Base-by-base conservation (phyloP, 2,888 invertebrate genomes). In the Eurytoma californica region DNA sequence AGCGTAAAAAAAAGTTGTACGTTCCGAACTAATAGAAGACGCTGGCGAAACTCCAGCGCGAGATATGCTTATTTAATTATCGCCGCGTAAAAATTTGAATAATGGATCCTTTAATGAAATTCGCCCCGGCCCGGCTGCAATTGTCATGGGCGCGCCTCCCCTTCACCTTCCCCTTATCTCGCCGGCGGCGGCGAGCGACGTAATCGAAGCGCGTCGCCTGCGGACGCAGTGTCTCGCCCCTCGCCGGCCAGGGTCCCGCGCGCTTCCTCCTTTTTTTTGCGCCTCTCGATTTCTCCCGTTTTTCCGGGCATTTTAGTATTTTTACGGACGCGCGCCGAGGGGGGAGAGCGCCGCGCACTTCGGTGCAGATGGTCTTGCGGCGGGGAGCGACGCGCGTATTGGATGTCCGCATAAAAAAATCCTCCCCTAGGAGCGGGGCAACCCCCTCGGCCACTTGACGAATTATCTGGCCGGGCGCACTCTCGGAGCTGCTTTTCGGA, bases 381-480 rank as follows among this genome's bases (percentile, higher is more conserved):
- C 67, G 68, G 78, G 72, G 57, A 72, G 73, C 77, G 70, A 30
- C 18, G 57, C 14, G 73, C 67, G 79, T 82, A 82, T 84, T 83
- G 83, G 83, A 83, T 79, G 85, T 84, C 83, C 83, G 81, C 80
- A 73, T 83, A 84, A 86, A 87, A 87, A 88, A 87, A 86, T 86
- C 84, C 84, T 86, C 87, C 87, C 88, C 87, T 86, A 86, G 84
- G 83, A 85, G 79, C 83, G 82, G 76, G 63, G 74, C 80, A 82
- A 83, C n/a, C 47, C 58, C 47, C 53, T n/a, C 67, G 61, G 28
- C 70, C 66, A 28, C 63, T 72, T 65, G 60, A 69, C 53, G 69
- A 76, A 76, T 76, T 69, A 76, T 76, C 76, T 69, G 69, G 51
- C 60, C 68, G 53, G 67, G 68, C 61, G 75, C 75, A 58, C 67